Conservation (phyloP, 2,113 vertebrate species). For the Gambusia holbrooki region DNA sequence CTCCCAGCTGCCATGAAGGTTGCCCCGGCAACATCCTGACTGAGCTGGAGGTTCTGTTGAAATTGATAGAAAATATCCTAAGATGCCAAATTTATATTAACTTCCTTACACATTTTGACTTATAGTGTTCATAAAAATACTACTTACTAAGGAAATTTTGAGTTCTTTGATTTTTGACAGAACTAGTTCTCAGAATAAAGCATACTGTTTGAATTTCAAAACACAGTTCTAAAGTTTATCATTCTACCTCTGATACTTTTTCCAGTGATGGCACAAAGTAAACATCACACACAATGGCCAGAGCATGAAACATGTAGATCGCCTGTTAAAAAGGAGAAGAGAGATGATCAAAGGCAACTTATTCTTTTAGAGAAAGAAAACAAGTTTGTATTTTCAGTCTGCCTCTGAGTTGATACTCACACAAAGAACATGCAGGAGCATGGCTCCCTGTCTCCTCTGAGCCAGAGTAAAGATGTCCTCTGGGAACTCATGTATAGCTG, state of each 20-base stretch:
- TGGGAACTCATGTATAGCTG: constrained; percentile 82
- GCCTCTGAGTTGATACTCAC: constrained; percentile 65
- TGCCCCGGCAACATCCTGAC: constrained; percentile 84
- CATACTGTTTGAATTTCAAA: neutral
- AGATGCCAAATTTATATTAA: neutral
- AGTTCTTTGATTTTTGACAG: neutral
- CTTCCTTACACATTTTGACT: neutral
- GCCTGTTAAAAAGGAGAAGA: constrained; percentile 68
- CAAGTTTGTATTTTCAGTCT: neutral
- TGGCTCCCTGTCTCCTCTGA: constrained; percentile 78
- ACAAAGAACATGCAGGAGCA: constrained; percentile 81
- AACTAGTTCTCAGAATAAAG: neutral
- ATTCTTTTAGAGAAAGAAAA: neutral
- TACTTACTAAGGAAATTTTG: neutral
- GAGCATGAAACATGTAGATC: constrained; percentile 83
- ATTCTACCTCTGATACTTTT: constrained; percentile 81
- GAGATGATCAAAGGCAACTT: neutral
- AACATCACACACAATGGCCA: constrained; percentile 83
- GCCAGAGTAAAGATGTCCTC: constrained; percentile 78
- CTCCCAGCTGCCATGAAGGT: constrained; percentile 86
- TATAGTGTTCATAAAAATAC: neutral
- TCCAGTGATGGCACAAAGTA: constrained; percentile 85
- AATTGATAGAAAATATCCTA: neutral
- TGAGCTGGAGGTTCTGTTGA: constrained; percentile 80
- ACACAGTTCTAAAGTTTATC: neutral